Evolutionary conservation across 2,113 vertebrate genomes (phyloP), one percentile per base, ranked within the genome.

Genomic region (Etheostoma spectabile): DNA sequence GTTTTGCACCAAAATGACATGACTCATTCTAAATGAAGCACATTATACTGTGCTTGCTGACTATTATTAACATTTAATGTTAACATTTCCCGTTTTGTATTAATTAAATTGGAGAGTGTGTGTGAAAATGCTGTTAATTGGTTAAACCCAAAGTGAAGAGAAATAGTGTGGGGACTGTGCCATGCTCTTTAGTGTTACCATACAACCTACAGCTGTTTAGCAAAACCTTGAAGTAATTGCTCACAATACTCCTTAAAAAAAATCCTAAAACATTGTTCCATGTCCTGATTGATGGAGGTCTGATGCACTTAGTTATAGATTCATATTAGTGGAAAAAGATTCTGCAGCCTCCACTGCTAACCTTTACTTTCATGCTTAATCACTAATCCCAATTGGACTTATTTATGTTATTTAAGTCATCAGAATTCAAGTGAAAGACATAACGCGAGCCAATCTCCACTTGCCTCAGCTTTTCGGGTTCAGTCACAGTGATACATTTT

Each of bases 401-500:
- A 33, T 80, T 83, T 72, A 61, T 57, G 19, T 56, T 77, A 87
- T 86, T 74, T 18, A 18, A 59, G 56, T 30, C 30, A 22, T 69
- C 57, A 30, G 24, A 82, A 76, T 76, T 73, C 22, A 53, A 63
- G 61, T 27, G 48, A 67, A 79, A 63, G 73, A 63, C 19, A 82
- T 11, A 72, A 78, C 2, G 46, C 8, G 6, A 53, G 69, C 61
- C 14, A 55, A 62, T 72, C 55, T 80, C n/a, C 62, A 12, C 70
- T 48, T 65, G 82, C 77, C 73, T 57, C 59, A 21, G 72, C 61
- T 46, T 60, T 66, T 63, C 5, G 14, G 78, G 61, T 63, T 65
- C 1, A 14, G 49, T 89, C 79, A 90, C 81, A 77, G 46, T 64
- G 65, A 91, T 89, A 67, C 69, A 79, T 79, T 56, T 77, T 65